Evolutionary conservation across 2,797 vertebrate genomes (phyloP), one percentile per base, ranked within the genome.

Genomic region (Tapera naevia): DNA sequence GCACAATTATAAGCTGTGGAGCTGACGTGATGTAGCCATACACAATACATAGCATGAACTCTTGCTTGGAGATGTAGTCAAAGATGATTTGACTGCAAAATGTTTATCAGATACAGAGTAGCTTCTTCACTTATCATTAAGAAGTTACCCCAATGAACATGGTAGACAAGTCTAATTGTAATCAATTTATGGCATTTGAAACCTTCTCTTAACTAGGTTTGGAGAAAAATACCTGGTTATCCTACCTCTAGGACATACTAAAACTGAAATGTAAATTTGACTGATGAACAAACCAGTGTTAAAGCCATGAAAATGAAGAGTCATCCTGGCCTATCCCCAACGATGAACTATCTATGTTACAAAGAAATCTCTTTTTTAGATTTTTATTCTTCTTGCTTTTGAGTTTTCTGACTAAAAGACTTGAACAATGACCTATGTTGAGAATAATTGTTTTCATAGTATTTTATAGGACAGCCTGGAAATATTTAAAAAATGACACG

Each of bases 11-110:
- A 23, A 50, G 25, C 16, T n/a, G 50, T 30, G 24, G 43, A 51
- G 30, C 27, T 35, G 43, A 25, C 0, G 1, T 23, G 23, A 22
- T 3, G 3, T 4, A 25, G 7, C 37, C 15, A 24, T 41, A 14
- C 39, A 41, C 39, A 41, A 41, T 14, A 19, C 0, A 1, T 10
- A 33, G 56, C 5, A 0, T 6, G 24, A 76, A 45, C 16, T 33
- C 60, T 58, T 58, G 23, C 50, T 66, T 70, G 53, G n/a, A 70
- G 46, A 23, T 14, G n/a, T 28, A 32, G 60, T 17, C 12, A 28
- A 43, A 30, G 66, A 21, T 21, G 23, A n/a, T 48, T 37, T 53
- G 45, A 33, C 33, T 69, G 16, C 37, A 61, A n/a, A 9, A 3
- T 14, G 16, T 53, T 48, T 28, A 45, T 17, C 6, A 4, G 27